A percentile compares a stretch with the other conserved stretches of the same genome.
phyloP scores from a whole-genome alignment of 2,113 vertebrate genomes.

The Plestiodon gilberti region DNA sequence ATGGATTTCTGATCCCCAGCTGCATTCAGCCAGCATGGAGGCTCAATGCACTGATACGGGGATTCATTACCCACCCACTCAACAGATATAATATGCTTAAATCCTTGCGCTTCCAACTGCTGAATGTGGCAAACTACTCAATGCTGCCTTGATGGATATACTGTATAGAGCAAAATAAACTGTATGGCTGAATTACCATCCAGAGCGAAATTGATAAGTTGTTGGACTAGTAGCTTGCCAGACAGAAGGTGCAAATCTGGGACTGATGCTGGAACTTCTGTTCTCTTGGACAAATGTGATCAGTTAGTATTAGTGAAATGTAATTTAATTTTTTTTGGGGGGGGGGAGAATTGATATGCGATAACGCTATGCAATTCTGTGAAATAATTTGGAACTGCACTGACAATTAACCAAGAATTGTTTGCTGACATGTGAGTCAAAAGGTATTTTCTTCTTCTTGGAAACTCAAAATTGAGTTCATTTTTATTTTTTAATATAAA shows the following conservation, averaged over 20 bases:
- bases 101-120: slow-evolving; percentile 28
- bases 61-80: slow-evolving; percentile 66
- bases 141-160: slow-evolving; percentile 38
- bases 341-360: not conserved
- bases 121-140: slow-evolving; percentile 53
- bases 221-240: slow-evolving; percentile 32
- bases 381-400: not conserved
- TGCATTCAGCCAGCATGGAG: slow-evolving; percentile 38
- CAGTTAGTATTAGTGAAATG: not conserved
- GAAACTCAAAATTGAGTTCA: not conserved
- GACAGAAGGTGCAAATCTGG: not conserved
- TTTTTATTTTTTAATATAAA: not conserved
- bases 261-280: slow-evolving; percentile 5
- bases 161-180: slow-evolving; percentile 33
- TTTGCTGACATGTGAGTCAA: not conserved
- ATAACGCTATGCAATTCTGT: slow-evolving; percentile 5
- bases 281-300: not conserved
- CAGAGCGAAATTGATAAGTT: slow-evolving; percentile 32
- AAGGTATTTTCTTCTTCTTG: not conserved
- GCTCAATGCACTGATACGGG: slow-evolving; percentile 45
- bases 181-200: slow-evolving; percentile 40
- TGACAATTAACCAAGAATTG: not conserved
- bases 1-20: slow-evolving; percentile 62
- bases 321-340: slow-evolving; percentile 28
- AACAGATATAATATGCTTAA: slow-evolving; percentile 10